These are phyloP conservation scores for Hyperoodon ampullatus DNA, from an alignment of 2,113 vertebrate species.

Conservation along the genomic window DNA sequence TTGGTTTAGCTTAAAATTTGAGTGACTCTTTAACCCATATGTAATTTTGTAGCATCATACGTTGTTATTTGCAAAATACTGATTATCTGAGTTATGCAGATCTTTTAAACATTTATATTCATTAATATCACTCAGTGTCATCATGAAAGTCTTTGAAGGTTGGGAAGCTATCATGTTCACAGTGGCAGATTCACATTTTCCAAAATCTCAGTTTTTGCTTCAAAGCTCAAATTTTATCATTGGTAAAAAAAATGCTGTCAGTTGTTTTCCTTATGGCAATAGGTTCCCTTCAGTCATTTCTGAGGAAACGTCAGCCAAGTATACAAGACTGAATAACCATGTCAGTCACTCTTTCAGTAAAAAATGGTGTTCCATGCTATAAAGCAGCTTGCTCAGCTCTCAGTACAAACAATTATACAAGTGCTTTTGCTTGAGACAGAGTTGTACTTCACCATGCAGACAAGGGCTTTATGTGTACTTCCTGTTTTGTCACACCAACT, in stretches of 20 bases:
- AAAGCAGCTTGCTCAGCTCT: neutral
- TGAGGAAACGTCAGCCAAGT: neutral
- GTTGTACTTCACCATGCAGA: neutral
- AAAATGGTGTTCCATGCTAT: neutral
- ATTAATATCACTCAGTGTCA: neutral
- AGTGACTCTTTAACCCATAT: neutral
- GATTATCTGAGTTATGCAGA: neutral
- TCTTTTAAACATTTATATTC: conserved; percentile 1
- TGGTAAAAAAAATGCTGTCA: neutral
- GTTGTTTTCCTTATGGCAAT: neutral
- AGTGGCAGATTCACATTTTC: neutral
- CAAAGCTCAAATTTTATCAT: neutral
- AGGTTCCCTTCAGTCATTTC: neutral
- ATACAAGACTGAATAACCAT: neutral
- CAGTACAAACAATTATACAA: neutral
- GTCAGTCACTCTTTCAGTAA: neutral
- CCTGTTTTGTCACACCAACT: neutral
- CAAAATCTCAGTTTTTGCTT: neutral
- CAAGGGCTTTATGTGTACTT: neutral
- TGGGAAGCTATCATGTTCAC: neutral
- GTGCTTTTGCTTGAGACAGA: neutral
- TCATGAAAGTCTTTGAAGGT: neutral
- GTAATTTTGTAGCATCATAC: neutral
- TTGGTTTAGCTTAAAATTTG: neutral
- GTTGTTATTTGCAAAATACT: conserved; percentile 1